Evolutionary conservation across 2,797 vertebrate species (phyloP).

Genomic region (Catostomus latipinnis): DNA sequence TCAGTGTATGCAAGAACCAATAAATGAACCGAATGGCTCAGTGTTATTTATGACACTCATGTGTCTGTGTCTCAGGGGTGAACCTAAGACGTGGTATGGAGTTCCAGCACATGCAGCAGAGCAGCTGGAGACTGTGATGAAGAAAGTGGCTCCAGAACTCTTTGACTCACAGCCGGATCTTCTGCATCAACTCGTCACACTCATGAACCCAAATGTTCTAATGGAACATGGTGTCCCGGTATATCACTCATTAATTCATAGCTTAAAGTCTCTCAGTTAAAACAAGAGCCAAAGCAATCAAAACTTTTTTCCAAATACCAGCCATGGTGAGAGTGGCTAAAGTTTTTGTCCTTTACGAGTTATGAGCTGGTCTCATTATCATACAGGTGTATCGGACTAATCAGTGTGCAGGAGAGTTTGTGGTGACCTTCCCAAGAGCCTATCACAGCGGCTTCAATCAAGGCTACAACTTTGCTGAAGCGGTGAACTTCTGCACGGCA

Average conservation of each 20-base stretch:
- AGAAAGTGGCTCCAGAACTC: constrained; percentile 93
- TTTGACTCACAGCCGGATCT: constrained; percentile 98
- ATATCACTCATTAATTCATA: constrained; percentile 63
- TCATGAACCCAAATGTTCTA: constrained; percentile 98
- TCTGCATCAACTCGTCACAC: constrained; percentile 96
- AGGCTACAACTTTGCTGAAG: constrained; percentile 99
- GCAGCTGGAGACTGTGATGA: constrained; percentile 96
- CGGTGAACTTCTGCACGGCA: constrained; percentile 99
- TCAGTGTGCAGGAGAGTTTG: constrained; percentile 98
- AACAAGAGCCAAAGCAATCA: neutral
- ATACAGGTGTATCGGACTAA: constrained; percentile 95
- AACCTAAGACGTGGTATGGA: constrained; percentile 99
- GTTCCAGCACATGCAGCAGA: constrained; percentile 96
- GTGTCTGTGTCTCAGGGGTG: constrained; percentile 83
- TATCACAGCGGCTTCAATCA: constrained; percentile 99
- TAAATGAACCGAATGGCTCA: neutral
- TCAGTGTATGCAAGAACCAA: too few relatives aligned
- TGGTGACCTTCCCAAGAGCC: constrained; percentile 96
- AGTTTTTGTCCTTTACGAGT: neutral
- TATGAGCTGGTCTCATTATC: neutral
- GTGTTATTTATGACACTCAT: neutral
- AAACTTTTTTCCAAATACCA: too few relatives aligned
- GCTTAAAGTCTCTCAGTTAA: too few relatives aligned
- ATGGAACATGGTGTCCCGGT: constrained; percentile 98
- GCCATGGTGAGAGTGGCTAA: too few relatives aligned